Percentiles rank a stretch among this genome's conserved stretches.
Conservation (phyloP, 2,113 vertebrate species). For the Sminthopsis crassicaudata region DNA sequence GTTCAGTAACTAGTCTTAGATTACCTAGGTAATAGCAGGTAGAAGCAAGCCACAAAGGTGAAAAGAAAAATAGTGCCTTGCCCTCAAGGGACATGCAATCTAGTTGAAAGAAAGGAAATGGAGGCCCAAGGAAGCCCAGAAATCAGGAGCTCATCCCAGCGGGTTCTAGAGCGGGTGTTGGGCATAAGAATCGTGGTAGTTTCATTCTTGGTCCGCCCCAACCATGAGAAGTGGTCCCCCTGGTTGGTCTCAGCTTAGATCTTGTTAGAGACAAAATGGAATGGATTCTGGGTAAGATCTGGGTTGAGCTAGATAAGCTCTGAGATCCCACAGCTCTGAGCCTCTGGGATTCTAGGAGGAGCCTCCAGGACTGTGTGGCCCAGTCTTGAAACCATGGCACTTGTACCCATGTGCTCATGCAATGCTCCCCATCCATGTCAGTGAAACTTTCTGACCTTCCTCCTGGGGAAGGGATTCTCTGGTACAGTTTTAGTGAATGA, state of each 20-base stretch:
- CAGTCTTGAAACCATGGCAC: background rate
- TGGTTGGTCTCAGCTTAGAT: background rate
- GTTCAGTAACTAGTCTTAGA: background rate
- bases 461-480: background rate
- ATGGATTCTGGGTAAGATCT: background rate
- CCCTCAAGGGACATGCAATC: accelerated
- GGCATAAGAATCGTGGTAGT: background rate
- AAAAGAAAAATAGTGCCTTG: background rate
- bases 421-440: background rate
- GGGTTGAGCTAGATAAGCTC: background rate
- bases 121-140: background rate
- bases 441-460: background rate
- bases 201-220: background rate
- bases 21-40: background rate
- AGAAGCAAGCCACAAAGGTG: background rate
- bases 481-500: background rate
- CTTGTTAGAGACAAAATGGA: background rate
- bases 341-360: background rate
- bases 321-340: background rate
- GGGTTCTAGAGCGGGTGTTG: background rate
- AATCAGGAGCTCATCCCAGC: background rate
- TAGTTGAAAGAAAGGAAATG: accelerated
- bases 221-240: background rate
- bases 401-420: background rate
- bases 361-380: background rate